Conservation (phyloP, 1,140 invertebrate species). For the Eumeta japonica region DNA sequence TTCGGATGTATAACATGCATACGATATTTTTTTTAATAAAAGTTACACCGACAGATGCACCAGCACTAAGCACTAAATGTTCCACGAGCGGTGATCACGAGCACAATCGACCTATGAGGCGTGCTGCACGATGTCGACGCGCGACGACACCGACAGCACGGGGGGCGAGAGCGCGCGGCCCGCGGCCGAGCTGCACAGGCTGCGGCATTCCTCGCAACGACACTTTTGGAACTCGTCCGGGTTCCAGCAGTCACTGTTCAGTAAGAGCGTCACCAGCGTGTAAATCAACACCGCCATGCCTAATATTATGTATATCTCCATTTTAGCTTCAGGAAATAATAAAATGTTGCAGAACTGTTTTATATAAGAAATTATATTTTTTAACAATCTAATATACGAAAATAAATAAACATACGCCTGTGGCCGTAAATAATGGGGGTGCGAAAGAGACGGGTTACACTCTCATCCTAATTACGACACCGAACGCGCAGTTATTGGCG, state of each 20-base stretch:
- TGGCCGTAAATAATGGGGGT: too few relatives aligned
- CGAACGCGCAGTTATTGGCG: conserved; percentile 7
- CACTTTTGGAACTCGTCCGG: conserved; percentile 26
- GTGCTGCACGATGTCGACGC: conserved; percentile 25
- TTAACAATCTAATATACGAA: neutral
- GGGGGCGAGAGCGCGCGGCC: conserved; percentile 10
- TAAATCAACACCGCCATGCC: conserved; percentile 43
- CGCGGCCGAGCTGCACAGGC: conserved; percentile 17
- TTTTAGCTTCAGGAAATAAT: conserved; percentile 12
- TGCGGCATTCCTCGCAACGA: conserved; percentile 38
- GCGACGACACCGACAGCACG: conserved; percentile 34
- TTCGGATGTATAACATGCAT: neutral
- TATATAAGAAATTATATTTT: conserved; percentile 5
- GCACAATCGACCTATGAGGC: conserved; percentile 12
- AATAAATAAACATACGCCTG: too few relatives aligned
- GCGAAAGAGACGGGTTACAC: too few relatives aligned
- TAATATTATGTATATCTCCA: conserved; percentile 47
- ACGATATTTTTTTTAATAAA: neutral
- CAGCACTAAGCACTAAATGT: neutral
- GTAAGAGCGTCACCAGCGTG: conserved; percentile 25
- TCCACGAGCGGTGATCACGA: too few relatives aligned
- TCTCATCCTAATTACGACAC: too few relatives aligned
- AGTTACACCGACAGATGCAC: neutral
- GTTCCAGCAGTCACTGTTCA: conserved; percentile 39
- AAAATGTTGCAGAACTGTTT: too few relatives aligned